A percentile compares a stretch with the other conserved stretches of the same genome.
Conservation (phyloP, 2,113 vertebrate species). For the Catagonus wagneri region DNA sequence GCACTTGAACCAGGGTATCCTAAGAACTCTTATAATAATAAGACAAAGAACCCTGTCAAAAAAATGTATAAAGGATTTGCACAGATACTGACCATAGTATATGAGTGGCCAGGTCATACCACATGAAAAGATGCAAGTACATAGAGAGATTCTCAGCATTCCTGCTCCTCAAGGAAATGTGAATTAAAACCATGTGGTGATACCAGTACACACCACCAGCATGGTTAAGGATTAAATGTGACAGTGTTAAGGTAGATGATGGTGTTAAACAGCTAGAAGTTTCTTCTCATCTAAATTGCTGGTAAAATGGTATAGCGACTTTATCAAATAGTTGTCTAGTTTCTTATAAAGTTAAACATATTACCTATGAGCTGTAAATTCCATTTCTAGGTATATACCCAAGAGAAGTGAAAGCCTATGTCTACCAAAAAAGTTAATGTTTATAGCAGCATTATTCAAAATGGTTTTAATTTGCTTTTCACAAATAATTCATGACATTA, state of each 20-base stretch:
- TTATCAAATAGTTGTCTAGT: neutral
- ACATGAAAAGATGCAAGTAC: neutral
- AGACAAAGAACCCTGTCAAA: neutral
- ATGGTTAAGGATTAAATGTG: neutral
- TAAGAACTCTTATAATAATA: conserved; percentile 10
- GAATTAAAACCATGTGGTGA: neutral
- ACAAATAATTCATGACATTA: neutral
- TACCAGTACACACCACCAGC: neutral
- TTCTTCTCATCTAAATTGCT: neutral
- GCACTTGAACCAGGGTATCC: neutral
- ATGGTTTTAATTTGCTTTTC: conserved; percentile 12
- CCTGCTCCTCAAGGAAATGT: neutral
- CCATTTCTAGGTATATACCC: neutral
- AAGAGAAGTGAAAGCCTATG: neutral
- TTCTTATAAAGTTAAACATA: conserved; percentile 7
- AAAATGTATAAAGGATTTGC: conserved; percentile 7
- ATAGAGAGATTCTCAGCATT: neutral
- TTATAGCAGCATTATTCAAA: neutral
- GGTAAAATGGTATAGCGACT: neutral
- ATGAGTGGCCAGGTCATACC: neutral
- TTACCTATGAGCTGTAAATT: neutral
- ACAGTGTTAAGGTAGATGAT: neutral
- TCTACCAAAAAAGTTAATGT: neutral
- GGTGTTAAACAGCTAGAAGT: neutral
- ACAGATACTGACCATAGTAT: neutral